Conservation (phyloP, 2,888 invertebrate genomes). For the Chrysomela aeneicollis region DNA sequence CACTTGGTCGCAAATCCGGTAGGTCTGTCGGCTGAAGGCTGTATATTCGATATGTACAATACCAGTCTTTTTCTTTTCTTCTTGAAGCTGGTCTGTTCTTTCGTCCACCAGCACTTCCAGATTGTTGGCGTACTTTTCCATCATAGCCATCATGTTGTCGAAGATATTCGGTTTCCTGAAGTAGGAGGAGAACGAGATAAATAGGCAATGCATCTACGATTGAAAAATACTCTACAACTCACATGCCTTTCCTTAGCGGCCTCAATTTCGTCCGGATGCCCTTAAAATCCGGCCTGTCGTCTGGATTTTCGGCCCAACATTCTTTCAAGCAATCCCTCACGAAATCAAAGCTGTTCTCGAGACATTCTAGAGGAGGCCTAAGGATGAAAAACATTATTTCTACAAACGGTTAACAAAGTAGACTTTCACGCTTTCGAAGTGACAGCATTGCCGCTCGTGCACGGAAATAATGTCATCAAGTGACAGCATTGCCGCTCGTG, state of each 20-base stretch:
- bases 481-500: no score
- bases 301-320: constrained; percentile 86
- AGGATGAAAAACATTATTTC: no score
- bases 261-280: constrained; percentile 79
- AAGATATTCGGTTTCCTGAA: constrained; percentile 92
- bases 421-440: no score
- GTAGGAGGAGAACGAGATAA: constrained; percentile 2
- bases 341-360: constrained; percentile 86
- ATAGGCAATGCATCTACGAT: background rate
- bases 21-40: no score
- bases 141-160: constrained; percentile 97
- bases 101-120: constrained; percentile 93
- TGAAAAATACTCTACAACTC: constrained; percentile 59
- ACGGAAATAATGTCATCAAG: no score
- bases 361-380: constrained; percentile 80
- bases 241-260: constrained; percentile 89
- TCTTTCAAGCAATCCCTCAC: constrained; percentile 85
- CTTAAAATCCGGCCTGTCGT: constrained; percentile 85
- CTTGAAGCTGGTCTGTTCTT: constrained; percentile 89
- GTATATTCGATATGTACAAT: constrained; percentile 21
- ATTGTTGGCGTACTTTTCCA: constrained; percentile 97
- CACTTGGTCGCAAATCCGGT: no score
- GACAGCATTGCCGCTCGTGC: no score
- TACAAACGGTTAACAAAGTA: no score
- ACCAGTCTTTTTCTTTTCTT: constrained; percentile 97